A percentile compares a stretch with the other conserved stretches of the same genome.
Conservation (phyloP, 2,113 vertebrate genomes). For the Larimichthys crocea region DNA sequence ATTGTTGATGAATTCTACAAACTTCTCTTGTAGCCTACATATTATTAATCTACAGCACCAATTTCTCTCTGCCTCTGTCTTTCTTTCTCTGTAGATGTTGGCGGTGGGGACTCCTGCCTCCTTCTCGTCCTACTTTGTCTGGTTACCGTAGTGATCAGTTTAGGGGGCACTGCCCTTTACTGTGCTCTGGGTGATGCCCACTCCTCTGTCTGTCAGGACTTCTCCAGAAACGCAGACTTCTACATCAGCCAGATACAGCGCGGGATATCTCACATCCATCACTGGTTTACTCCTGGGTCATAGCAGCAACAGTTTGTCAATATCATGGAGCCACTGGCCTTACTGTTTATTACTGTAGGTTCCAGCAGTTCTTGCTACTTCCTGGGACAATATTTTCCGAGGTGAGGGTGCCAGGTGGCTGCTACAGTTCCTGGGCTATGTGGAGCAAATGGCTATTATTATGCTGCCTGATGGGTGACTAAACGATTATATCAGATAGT, state of each 20-base stretch:
- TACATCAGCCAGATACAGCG: constrained; percentile 91
- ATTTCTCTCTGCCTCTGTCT: background rate
- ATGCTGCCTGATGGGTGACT: constrained; percentile 27
- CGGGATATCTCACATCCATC: constrained; percentile 88
- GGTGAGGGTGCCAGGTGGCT: constrained; percentile 26
- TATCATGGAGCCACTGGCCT: background rate
- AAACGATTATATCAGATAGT: constrained; percentile 22
- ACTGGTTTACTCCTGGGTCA: constrained; percentile 87
- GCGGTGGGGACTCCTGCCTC: constrained; percentile 92
- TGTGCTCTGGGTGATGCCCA: constrained; percentile 93
- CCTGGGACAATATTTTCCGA: constrained; percentile 17
- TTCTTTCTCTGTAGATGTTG: constrained; percentile 87
- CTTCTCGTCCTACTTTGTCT: constrained; percentile 94
- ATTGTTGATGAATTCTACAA: background rate
- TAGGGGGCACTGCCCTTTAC: constrained; percentile 97
- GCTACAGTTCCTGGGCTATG: background rate
- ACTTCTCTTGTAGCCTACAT: background rate
- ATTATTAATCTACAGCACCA: background rate
- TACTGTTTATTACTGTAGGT: background rate
- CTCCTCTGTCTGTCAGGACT: constrained; percentile 95
- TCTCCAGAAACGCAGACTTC: constrained; percentile 94
- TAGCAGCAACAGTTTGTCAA: constrained; percentile 74
- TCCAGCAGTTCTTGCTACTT: constrained; percentile 21
- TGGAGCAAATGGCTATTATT: constrained; percentile 36
- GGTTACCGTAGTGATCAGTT: constrained; percentile 95